Evolutionary conservation across 2,888 invertebrate species (phyloP), one percentile per base, ranked within the genome.

Genomic region (Aricia artaxerxes): DNA sequence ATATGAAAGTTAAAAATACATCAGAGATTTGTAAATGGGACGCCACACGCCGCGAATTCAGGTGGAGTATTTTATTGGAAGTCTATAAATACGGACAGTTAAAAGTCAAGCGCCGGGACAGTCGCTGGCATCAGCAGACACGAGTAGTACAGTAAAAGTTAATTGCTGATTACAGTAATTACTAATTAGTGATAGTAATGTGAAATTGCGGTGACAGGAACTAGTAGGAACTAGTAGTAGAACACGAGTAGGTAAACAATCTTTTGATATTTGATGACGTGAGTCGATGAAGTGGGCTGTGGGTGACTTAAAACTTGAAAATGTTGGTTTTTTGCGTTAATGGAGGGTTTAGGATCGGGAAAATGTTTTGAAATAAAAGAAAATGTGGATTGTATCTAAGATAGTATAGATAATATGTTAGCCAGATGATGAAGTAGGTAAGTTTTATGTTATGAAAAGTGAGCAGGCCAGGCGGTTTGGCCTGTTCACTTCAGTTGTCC

Each of bases 71-170:
- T 81, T 81, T 75, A 81, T 78, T 78, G 75, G 78, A 61, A 64
- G 79, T 78, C 80, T 81, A 82, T 82, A 81, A 81, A 81, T 82
- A 82, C 64, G 76, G 73, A 38, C 40, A 77, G 81, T 80, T 79
- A 82, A 81, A 82, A 82, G 82, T 81, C 81, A 82, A 80, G 79
- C 64, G 78, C 79, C 75, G 78, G 69, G 49, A 77, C 78, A 80
- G 79, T 64, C 31, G 35, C 69, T 69, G 69, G 69, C 38, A 69
- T 35, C 35, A 38, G 35, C 0, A 16, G 35, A 35, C 35, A 35
- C 69, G 69, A 69, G 24, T 60, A 60, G n/a, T 61, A 61, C 24
- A n/a, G 61, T 61, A 61, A 61, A 61, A 61, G 61, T 24, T 61
- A 24, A 61, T 61, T 61, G 57, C 57, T 57, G 16, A 57, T 16